Conservation (phyloP, 2,113 vertebrate species). For the Lagopus leucura region DNA sequence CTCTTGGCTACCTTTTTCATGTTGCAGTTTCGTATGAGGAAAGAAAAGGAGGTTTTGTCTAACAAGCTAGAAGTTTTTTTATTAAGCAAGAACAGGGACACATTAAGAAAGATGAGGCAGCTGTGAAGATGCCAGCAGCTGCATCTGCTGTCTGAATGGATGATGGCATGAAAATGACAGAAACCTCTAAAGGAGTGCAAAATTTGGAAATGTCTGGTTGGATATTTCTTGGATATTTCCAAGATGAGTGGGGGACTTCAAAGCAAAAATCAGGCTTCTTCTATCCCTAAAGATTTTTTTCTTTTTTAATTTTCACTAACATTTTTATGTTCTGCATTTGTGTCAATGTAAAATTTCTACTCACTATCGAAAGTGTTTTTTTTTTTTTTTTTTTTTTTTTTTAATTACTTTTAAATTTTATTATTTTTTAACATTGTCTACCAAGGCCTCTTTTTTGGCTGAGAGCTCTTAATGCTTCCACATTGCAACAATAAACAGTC, state of each 20-base stretch:
- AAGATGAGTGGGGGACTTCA: neutral
- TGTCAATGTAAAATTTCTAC: neutral
- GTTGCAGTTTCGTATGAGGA: neutral
- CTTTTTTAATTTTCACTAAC: neutral
- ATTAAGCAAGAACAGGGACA: slow-evolving; percentile 30
- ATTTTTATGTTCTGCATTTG: neutral
- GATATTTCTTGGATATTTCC: neutral
- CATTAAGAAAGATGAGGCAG: slow-evolving; percentile 13
- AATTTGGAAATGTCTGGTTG: neutral
- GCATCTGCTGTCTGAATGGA: slow-evolving; percentile 35
- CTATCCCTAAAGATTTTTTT: neutral
- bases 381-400: too few relatives aligned
- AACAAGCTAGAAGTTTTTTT: slow-evolving; percentile 40
- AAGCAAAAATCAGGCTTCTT: neutral
- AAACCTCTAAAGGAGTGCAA: neutral
- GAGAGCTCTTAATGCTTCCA: neutral
- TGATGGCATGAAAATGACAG: slow-evolving; percentile 33
- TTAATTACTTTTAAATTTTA: neutral
- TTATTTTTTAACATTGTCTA: neutral
- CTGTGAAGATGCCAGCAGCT: slow-evolving; percentile 24
- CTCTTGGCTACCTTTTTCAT: slow-evolving; percentile 27
- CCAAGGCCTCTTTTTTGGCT: neutral
- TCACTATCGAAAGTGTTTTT: neutral
- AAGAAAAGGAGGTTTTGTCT: slow-evolving; percentile 8
- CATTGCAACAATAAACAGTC: slow-evolving; percentile 9